Base-by-base conservation (phyloP, 2,113 vertebrate species). In the Petromus typicus region DNA sequence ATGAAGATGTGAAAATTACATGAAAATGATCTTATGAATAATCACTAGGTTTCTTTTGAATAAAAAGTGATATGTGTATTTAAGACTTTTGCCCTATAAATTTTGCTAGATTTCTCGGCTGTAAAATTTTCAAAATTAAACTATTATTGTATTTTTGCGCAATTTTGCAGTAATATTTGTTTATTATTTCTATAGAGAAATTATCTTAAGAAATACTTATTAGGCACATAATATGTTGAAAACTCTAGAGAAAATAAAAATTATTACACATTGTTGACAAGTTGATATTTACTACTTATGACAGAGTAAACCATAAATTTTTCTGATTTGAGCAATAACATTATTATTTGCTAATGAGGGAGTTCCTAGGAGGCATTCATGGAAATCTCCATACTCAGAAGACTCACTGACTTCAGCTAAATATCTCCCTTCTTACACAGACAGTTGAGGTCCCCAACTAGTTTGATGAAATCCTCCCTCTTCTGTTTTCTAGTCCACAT, bases 161-260 rank as follows among this genome's bases (percentile, higher is more conserved):
- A 96, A 79, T 96, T 97, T 94, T 75, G 96, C 82, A 98, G 96
- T 88, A 95, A 96, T 92, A 66, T 94, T 97, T 75, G 97, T 97
- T 98, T 97, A 82, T 97, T 89, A 51, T 48, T 10, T 97, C 93
- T 98, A 94, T 97, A 95, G 91, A 89, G 96, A 93, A 95, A 93
- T 76, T 69, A 96, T 97, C 95, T 98, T 97, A 98, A 97, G 96
- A 95, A 71, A 94, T 96, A 97, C 97, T 95, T 96, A 79, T 96
- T 96, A 98, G 95, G 97, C 93, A 17, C 45, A 83, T 48, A 32
- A 95, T 87, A 76, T 59, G 6, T 75, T 30, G 3, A 8, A 63
- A 90, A 43, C 22, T 63, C 56, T 0, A 69, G 69, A 97, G 82
- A 93, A 95, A 97, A 97, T 80, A 13, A 66, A 59, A 89, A 97